Conservation (phyloP, 2,888 invertebrate species). For the Anticlea derivata region DNA sequence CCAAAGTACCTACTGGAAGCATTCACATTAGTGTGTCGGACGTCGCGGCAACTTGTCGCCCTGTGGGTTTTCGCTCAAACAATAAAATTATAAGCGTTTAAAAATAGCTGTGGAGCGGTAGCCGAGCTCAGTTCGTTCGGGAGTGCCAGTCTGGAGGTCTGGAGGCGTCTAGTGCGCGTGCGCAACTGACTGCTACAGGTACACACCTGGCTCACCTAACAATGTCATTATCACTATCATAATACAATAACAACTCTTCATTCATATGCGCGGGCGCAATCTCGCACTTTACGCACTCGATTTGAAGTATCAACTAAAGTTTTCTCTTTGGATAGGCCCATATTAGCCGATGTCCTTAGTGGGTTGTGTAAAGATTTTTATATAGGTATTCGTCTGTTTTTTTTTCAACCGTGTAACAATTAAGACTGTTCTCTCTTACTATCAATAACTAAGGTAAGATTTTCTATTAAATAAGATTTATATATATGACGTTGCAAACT, state of each 20-base stretch:
- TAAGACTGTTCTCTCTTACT: too few species aligned
- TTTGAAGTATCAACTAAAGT: not conserved
- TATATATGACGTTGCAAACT: too few species aligned
- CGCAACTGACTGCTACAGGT: slow-evolving; percentile 75
- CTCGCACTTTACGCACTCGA: not conserved
- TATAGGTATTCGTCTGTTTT: too few species aligned
- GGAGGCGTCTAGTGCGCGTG: slow-evolving; percentile 74
- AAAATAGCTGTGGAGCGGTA: slow-evolving; percentile 68
- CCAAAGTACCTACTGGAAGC: slow-evolving; percentile 53
- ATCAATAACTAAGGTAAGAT: too few species aligned
- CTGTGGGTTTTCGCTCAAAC: slow-evolving; percentile 75
- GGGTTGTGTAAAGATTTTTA: not conserved
- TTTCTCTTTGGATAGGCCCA: not conserved
- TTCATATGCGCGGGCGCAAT: slow-evolving; percentile 41
- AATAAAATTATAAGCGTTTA: slow-evolving; percentile 82
- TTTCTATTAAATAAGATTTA: not conserved
- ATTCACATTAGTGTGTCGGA: slow-evolving; percentile 70
- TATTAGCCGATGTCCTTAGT: not conserved
- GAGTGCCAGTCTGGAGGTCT: slow-evolving; percentile 69
- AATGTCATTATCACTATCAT: slow-evolving; percentile 81
- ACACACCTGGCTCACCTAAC: slow-evolving; percentile 73
- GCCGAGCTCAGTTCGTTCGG: slow-evolving; percentile 50
- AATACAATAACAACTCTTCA: slow-evolving; percentile 68
- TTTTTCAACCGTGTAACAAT: too few species aligned
- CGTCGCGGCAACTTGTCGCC: slow-evolving; percentile 77